Conservation (phyloP, 2,888 invertebrate species). For the Cheilosia grossa region DNA sequence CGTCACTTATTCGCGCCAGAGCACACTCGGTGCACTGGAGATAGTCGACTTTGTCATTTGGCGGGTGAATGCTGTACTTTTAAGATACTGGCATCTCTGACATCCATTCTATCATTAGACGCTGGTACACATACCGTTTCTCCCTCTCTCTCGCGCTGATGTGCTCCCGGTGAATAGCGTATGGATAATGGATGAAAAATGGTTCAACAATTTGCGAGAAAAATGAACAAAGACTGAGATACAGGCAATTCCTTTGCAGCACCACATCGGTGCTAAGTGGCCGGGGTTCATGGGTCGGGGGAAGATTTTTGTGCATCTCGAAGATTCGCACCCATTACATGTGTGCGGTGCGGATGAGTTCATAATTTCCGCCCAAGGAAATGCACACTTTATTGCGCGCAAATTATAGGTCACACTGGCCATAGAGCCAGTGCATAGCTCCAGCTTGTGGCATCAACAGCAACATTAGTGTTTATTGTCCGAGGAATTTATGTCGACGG, state of each 20-base stretch:
- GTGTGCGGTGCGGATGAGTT: slow-evolving; percentile 9
- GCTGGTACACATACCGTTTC: not conserved
- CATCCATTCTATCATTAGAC: slow-evolving; percentile 64
- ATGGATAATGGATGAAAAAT: slow-evolving; percentile 37
- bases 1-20: slow-evolving; percentile 4
- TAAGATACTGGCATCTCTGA: slow-evolving; percentile 52
- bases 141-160: not conserved
- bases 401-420: slow-evolving; percentile 58
- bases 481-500: slow-evolving; percentile 66
- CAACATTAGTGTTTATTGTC: slow-evolving; percentile 67
- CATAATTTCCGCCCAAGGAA: slow-evolving; percentile 23
- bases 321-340: not conserved
- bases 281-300: slow-evolving; percentile 21
- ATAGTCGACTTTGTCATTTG: slow-evolving; percentile 23
- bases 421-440: slow-evolving; percentile 37
- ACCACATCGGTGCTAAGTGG: slow-evolving; percentile 31
- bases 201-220: slow-evolving; percentile 52
- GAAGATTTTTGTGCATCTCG: not conserved
- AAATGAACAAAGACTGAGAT: slow-evolving; percentile 9
- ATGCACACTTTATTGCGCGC: slow-evolving; percentile 54
- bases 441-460: slow-evolving; percentile 27
- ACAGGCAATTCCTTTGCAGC: not conserved
- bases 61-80: slow-evolving; percentile 15
- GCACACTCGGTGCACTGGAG: slow-evolving; percentile 7
- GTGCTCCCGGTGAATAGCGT: not conserved